Evolutionary conservation across 2,888 invertebrate genomes (phyloP), one percentile per base, ranked within the genome.

Genomic region (Choristoneura rosaceana): DNA sequence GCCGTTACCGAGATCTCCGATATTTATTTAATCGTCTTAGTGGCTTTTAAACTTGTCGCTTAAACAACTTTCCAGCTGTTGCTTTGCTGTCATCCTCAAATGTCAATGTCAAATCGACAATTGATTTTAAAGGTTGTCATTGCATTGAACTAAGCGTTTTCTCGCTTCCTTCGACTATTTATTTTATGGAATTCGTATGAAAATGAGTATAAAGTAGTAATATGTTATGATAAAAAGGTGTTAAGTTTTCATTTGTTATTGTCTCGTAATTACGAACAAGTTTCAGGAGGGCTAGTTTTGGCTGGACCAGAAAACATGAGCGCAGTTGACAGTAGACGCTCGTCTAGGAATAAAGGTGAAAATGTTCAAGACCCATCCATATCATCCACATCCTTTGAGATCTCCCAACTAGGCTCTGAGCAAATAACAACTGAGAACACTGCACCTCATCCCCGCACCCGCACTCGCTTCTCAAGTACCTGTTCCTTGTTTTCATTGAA

Each of bases 311-410:
- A 58, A 63, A 71, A 67, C 63, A 71, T 71, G 71, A 62, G 43
- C 50, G 25, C 55, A 55, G 55, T 60, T 8, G n/a, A n/a, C 14
- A n/a, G 38, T 60, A 38, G 60, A 41, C 33, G 47, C 17, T 50
- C 38, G 59, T 61, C 38, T 50, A 50, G 14, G 25, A 63, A 15
- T 45, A 84, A 86, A 91, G 90, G 91, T 91, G 89, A 73, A 80
- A 80, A 89, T 80, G 82, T 93, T 80, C 92, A 94, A 90, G 93
- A 90, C 80, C 88, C 90, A 74, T 83, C 84, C 78, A 84, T 94
- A 79, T 88, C 93, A 75, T 92, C 93, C 76, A 90, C 93, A 85
- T 85, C 79, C 84, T 79, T 74, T 77, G 77, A 65, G 80, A 79
- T 74, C 77, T 78, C 77, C 76, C 74, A 75, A 78, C 78, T 87